Base-by-base conservation (phyloP, 2,797 vertebrate genomes). In the Melanogrammus aeglefinus region DNA sequence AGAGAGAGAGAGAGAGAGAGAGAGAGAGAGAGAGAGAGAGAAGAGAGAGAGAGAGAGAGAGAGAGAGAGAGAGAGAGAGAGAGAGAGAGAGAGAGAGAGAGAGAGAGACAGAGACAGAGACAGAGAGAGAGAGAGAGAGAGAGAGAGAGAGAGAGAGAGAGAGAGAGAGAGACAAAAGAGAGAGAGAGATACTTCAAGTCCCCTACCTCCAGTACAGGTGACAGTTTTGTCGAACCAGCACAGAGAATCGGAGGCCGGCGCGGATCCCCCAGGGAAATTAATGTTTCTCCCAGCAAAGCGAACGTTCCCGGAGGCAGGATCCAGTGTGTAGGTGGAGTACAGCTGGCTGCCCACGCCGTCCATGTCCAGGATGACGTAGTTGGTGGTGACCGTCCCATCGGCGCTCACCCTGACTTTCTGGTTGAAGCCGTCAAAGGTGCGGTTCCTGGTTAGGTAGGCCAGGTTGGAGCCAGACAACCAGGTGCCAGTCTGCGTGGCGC, bases 371-470 rank as follows among this genome's bases (percentile, higher is more conserved):
- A 99, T 85, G 78, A 98, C 86, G 0, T 96, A 98, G 77, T 79
- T 94, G 79, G 90, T 95, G 85, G 94, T 89, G 10, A 94, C 88
- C 0, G 93, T 92, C 31, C 97, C 97, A 27, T 33, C 39, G 7
- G 44, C 82, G 81, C 97, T 94, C 71, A 94, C 95, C 77, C 82
- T 87, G 75, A 98, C 80, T 73, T 78, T 83, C 86, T 96, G 95
- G 87, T 94, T 97, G 91, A 99, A 99, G 79, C 97, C 96, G 4
- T 83, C 82, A 81, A 97, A 97, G 33, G 94, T 94, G n/a, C 92
- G 86, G 84, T 97, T 97, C 86, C 92, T 95, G 2, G 90, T 94
- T 86, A 94, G 94, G 75, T 92, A 93, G 79, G 94, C 95, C 85
- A 98, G 85, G 72, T 91, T 95, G 4, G 91, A 86, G 77, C 94